Evolutionary conservation across 2,113 vertebrate genomes (phyloP), one percentile per base, ranked within the genome.

Genomic region (Oreochromis aureus): DNA sequence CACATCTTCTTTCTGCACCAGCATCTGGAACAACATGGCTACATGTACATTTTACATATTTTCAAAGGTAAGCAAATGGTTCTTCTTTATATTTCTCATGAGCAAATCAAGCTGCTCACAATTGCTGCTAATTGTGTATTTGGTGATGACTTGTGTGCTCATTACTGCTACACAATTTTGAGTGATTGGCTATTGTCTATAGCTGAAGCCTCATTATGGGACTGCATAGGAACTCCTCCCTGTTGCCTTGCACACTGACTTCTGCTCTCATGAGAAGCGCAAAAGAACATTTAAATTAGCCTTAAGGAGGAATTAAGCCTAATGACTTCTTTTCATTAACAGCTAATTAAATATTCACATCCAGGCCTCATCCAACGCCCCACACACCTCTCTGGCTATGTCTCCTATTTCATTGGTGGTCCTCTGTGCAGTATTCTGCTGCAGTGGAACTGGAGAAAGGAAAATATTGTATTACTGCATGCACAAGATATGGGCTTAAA

Each of bases 301-400:
- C 84, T 82, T 82, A 44, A 87, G 81, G 32, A 89, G 63, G 78
- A 93, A 93, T 89, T 90, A 92, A 94, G 80, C 90, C 86, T 80
- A 92, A 92, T 93, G 84, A 92, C 90, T 91, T 91, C 54, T 91
- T 93, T 94, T 94, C 80, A 93, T 92, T 89, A 91, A 92, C 80
- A 89, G 27, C 80, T 83, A 89, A 92, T 94, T 90, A 91, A 94
- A 94, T 94, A 94, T 92, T 94, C 89, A 92, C 89, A 87, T 71
- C 12, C 80, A 86, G 24, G 30, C 78, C 71, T 59, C 78, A 63
- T 15, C 15, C 18, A 83, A 39, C 81, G 63, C 51, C 53, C 13
- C 41, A 27, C 56, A 39, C 15, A 27, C 41, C 39, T 71, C 34
- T 87, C 89, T 54, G 66, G 69, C 22, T 51, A 39, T 4, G 30